Conservation (phyloP, 2,113 vertebrate species). For the Xenopus borealis region DNA sequence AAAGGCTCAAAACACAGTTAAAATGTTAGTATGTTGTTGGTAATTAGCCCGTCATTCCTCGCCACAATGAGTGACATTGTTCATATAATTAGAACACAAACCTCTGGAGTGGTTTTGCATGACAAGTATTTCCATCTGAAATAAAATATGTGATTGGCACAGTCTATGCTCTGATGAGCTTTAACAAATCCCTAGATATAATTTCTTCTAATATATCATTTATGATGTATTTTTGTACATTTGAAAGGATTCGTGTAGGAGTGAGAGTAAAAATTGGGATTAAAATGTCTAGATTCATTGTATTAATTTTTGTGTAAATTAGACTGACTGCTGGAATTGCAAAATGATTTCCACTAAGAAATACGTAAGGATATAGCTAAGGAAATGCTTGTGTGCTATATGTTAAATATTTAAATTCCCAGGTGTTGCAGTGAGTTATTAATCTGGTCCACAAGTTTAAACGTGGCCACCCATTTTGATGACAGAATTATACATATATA, state of each 20-base stretch:
- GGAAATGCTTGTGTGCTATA: too few species aligned
- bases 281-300: constrained; percentile 3
- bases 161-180: constrained; percentile 31
- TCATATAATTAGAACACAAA: constrained; percentile 29
- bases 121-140: constrained; percentile 29
- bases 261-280: constrained; percentile 19
- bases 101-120: constrained; percentile 14
- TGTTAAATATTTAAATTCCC: too few species aligned
- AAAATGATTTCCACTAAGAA: constrained; percentile 25
- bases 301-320: background rate
- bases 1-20: background rate
- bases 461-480: too few species aligned
- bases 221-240: constrained; percentile 29
- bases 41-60: constrained; percentile 9
- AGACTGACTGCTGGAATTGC: constrained; percentile 22
- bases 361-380: background rate
- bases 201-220: constrained; percentile 35
- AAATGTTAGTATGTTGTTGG: constrained; percentile 8
- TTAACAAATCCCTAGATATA: constrained; percentile 27
- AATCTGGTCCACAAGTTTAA: too few species aligned
- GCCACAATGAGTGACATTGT: constrained; percentile 25
- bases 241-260: constrained; percentile 25
- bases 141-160: constrained; percentile 20
- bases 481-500: too few species aligned
- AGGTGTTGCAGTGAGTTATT: too few species aligned